These are phyloP conservation scores for Patagioenas fasciata DNA, from an alignment of 2,113 vertebrate species.

Conservation along the genomic window DNA sequence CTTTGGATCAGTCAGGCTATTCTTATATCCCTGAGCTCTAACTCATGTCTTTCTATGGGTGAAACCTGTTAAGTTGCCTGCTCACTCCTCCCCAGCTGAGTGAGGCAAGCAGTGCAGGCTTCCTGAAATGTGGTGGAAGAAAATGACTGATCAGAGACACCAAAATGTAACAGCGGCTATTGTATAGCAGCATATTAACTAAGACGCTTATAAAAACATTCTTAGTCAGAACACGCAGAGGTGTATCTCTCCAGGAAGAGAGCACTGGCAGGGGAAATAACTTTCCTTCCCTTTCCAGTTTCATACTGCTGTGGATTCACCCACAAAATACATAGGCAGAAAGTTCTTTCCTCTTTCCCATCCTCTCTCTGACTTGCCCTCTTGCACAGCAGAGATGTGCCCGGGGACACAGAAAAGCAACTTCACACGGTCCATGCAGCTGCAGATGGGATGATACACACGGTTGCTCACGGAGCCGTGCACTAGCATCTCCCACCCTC, in stretches of 20 bases:
- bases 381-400: not conserved
- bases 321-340: not conserved
- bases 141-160: not conserved
- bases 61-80: not conserved
- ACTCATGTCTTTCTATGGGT: not conserved
- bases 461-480: not conserved
- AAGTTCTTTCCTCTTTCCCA: not conserved
- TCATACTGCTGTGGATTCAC: fast-evolving
- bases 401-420: not conserved
- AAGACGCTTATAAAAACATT: not conserved
- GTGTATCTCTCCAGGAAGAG: not conserved
- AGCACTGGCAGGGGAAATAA: not conserved
- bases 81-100: not conserved
- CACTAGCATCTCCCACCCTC: not conserved
- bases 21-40: not conserved
- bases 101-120: not conserved
- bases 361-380: not conserved
- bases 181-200: not conserved
- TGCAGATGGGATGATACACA: fast-evolving
- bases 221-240: not conserved
- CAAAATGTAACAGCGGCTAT: not conserved
- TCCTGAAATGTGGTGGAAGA: not conserved
- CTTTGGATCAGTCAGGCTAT: not conserved
- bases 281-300: not conserved
- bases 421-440: not conserved